Percentiles rank a stretch among this genome's conserved stretches.
phyloP scores from a whole-genome alignment of 2,113 vertebrate species.

The Taurulus bubalis region DNA sequence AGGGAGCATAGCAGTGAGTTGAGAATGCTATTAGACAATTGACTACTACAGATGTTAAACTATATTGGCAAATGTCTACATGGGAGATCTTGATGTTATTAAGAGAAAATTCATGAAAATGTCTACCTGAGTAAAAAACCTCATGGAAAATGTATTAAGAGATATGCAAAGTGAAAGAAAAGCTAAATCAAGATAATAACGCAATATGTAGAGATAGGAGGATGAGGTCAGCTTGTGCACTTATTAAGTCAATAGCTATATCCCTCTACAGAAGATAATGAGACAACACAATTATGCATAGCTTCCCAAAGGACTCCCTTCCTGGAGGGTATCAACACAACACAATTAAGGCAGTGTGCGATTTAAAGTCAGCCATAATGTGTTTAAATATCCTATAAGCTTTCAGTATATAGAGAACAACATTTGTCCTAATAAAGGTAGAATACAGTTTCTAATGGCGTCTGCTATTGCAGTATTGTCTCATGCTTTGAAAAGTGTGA shows the following conservation, averaged over 20 bases:
- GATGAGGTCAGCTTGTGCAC: conserved; percentile 39
- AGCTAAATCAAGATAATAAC: conserved; percentile 37
- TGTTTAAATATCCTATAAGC: conserved; percentile 54
- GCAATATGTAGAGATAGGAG: conserved; percentile 9
- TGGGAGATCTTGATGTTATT: not conserved
- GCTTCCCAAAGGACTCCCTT: conserved; percentile 56
- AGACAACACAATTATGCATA: conserved; percentile 69
- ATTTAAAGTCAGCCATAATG: conserved; percentile 60
- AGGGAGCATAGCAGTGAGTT: conserved; percentile 30
- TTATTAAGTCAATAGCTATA: conserved; percentile 49
- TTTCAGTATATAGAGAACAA: conserved; percentile 21
- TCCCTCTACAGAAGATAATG: conserved; percentile 55
- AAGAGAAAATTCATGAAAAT: conserved; percentile 16
- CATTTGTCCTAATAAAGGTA: conserved; percentile 50
- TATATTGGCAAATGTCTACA: conserved; percentile 31
- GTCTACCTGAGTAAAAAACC: conserved; percentile 16
- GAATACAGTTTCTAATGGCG: conserved; percentile 49
- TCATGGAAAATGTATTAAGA: conserved; percentile 1
- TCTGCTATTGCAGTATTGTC: conserved; percentile 37
- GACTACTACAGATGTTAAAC: conserved; percentile 50
- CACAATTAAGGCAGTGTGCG: conserved; percentile 64
- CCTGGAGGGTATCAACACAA: conserved; percentile 64
- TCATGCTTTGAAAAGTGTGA: conserved; percentile 48
- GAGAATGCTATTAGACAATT: conserved; percentile 44
- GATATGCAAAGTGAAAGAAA: conserved; percentile 13